Conservation (phyloP, 2,888 invertebrate genomes). For the Pachycephus smyrnensis region DNA sequence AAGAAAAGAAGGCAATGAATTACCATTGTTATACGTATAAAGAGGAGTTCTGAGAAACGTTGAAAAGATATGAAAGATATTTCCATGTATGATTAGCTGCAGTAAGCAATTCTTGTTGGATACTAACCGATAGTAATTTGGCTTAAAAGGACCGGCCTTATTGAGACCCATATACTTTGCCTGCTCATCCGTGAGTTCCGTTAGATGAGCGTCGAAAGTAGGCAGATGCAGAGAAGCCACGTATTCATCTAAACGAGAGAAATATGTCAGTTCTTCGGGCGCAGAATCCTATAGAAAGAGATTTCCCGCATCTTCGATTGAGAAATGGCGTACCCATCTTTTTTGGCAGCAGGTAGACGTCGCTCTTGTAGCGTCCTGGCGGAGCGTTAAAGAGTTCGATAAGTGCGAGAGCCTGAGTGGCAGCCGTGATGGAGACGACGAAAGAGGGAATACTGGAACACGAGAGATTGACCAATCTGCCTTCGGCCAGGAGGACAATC, state of each 20-base stretch:
- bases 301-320: neutral
- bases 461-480: constrained; percentile 94
- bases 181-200: constrained; percentile 95
- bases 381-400: constrained; percentile 98
- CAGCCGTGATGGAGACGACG: constrained; percentile 97
- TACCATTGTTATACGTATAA: no score
- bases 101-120: no score
- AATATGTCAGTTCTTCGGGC: neutral
- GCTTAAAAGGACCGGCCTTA: constrained; percentile 98
- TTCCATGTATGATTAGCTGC: no score
- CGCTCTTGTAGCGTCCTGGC: constrained; percentile 92
- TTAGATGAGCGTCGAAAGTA: constrained; percentile 97
- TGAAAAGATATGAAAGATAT: no score
- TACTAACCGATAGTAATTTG: constrained; percentile 93
- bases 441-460: constrained; percentile 98
- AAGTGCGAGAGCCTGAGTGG: constrained; percentile 95
- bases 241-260: constrained; percentile 83
- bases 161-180: constrained; percentile 97
- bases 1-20: no score
- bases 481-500: constrained; percentile 93
- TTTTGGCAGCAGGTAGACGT: constrained; percentile 97
- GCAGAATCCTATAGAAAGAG: neutral
- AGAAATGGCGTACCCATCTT: constrained; percentile 85
- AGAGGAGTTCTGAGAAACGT: no score
- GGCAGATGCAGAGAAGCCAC: constrained; percentile 97